Base-by-base conservation (phyloP, 2,797 vertebrate species). In the Phataginus tricuspis region DNA sequence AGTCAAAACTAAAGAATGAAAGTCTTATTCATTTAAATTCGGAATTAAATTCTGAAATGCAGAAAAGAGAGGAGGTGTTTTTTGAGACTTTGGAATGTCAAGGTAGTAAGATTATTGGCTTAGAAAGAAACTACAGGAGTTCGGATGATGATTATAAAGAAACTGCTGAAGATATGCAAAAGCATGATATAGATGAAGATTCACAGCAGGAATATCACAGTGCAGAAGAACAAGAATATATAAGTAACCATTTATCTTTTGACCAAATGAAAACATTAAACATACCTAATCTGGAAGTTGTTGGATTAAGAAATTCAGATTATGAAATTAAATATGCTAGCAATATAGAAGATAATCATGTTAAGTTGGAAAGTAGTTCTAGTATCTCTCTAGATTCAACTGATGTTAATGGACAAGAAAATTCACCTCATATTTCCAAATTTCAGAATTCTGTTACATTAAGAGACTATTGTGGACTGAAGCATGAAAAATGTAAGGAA, bases 131-230 rank as follows among this genome's bases (percentile, higher is more conserved):
- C 0, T 53, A 0, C 25, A 63, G 25, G 14, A 6, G 64, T 63
- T 34, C 4, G 0, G 63, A 31, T 21, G 39, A 57, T 2, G 16
- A 23, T 25, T 88, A 14, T 3, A 7, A 85, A 31, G 74, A 55
- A 29, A 88, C 49, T 68, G 69, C 68, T 71, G 82, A 45, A 6
- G 83, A 94, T 10, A 4, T 27, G 45, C 89, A 34, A 0, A 93
- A 37, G 27, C 49, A 2, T 23, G 69, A 12, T 11, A 0, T 49
- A 1, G 82, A 37, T 13, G 98, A 98, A 27, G 97, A 98, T 34
- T 98, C 98, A 0, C 98, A 97, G 93, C 96, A 98, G 88, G 98
- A 98, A 2, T 98, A 98, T 39, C 86, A 98, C 78, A 98, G 98
- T 64, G 97, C 95, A 7, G 59, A 92, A 0, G 98, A 98, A 39